phyloP scores from a whole-genome alignment of 1,140 invertebrate species.

The Andrena cerasifolii region DNA sequence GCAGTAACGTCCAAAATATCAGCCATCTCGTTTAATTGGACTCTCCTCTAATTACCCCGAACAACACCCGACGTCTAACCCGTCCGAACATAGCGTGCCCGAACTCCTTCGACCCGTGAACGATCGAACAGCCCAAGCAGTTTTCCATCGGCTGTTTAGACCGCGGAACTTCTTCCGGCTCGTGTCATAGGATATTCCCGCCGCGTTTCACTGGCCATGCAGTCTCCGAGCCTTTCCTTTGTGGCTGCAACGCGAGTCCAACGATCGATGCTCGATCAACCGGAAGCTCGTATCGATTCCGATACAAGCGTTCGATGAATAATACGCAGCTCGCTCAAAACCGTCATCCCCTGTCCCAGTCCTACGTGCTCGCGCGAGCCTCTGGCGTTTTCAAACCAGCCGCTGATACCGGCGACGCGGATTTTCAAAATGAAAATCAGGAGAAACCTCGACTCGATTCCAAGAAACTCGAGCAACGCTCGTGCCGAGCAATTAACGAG shows the following conservation, averaged over 20 bases:
- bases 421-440: neutral
- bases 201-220: conserved; percentile 62
- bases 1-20: too few relatives aligned
- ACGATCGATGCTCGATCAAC: conserved; percentile 39
- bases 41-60: too few relatives aligned
- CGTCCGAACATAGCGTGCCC: too few relatives aligned
- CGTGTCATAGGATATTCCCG: conserved; percentile 69
- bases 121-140: neutral
- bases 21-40: too few relatives aligned
- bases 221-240: conserved; percentile 42
- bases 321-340: neutral
- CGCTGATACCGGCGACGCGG: neutral
- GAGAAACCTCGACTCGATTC: neutral
- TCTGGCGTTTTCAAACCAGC: neutral
- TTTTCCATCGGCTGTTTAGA: conserved; percentile 63
- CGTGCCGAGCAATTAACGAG: conserved; percentile 10
- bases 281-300: conserved; percentile 53
- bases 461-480: too few relatives aligned
- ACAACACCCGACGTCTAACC: too few relatives aligned
- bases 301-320: conserved; percentile 3
- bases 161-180: conserved; percentile 74
- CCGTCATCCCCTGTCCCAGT: too few relatives aligned
- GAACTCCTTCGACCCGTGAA: conserved; percentile 42
- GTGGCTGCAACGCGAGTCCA: conserved; percentile 48
- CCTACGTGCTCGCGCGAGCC: too few relatives aligned